These are phyloP conservation scores for Trichonephila clavipes DNA, from an alignment of 1,140 invertebrate species.

Conservation along the genomic window DNA sequence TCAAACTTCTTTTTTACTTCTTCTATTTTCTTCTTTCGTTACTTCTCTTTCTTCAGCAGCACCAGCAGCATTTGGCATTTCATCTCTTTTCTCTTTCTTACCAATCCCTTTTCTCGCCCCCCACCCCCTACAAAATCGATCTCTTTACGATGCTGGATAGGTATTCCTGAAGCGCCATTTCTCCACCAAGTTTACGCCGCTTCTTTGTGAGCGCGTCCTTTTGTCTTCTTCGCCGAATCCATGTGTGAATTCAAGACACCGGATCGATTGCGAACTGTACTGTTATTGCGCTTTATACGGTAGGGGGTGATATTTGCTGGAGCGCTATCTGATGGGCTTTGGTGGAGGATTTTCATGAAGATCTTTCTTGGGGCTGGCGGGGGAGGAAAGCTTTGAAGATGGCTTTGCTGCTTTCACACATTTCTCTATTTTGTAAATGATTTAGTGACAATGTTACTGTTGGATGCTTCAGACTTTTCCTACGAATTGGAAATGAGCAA, in stretches of 20 bases:
- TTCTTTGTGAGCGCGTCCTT: background rate
- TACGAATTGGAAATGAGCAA: background rate
- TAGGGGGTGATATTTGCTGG: background rate
- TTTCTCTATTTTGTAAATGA: conserved; percentile 11
- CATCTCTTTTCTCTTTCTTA: conserved; percentile 9
- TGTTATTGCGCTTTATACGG: conserved; percentile 5
- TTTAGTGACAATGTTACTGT: conserved; percentile 12
- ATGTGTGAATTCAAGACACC: background rate
- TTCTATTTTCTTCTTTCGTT: background rate
- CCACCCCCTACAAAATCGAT: conserved; percentile 18
- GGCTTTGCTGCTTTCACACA: conserved; percentile 18
- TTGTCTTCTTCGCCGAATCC: background rate
- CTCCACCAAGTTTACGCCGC: background rate
- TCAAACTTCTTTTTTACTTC: background rate
- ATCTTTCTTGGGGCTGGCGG: background rate
- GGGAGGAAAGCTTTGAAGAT: background rate
- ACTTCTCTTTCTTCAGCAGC: background rate
- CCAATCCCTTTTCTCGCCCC: background rate
- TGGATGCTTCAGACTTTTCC: background rate
- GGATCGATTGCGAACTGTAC: background rate
- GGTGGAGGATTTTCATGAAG: conserved; percentile 5
- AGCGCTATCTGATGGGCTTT: conserved; percentile 47
- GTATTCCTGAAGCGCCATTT: conserved; percentile 13
- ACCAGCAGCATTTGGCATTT: conserved; percentile 10
- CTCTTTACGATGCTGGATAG: conserved; percentile 15